These are phyloP conservation scores for Callipepla squamata DNA, from an alignment of 2,113 vertebrate genomes.

Conservation along the genomic window DNA sequence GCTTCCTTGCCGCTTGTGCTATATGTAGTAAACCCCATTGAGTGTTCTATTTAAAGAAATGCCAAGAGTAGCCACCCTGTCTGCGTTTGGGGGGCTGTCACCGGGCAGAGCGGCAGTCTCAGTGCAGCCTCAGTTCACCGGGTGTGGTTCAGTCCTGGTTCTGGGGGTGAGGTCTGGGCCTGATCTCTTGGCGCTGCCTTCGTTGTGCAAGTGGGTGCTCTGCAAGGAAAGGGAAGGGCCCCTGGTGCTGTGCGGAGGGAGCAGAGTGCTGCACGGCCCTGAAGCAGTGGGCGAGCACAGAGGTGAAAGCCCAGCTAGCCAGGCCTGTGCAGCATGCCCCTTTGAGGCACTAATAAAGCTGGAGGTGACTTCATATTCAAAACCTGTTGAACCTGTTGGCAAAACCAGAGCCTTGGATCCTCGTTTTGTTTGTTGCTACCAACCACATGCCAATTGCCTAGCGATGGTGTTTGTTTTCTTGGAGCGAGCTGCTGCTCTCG, in stretches of 20 bases:
- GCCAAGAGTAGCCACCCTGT: not conserved
- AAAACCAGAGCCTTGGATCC: conserved; percentile 2
- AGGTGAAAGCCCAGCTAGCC: not conserved
- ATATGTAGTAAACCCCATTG: conserved; percentile 32
- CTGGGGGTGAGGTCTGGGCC: not conserved
- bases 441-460: conserved; percentile 65
- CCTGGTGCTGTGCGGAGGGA: not conserved
- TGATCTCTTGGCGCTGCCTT: not conserved
- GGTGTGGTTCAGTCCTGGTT: not conserved
- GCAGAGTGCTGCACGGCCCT: not conserved
- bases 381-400: conserved; percentile 68
- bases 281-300: not conserved
- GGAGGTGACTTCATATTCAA: not conserved
- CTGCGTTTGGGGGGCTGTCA: not conserved
- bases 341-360: not conserved
- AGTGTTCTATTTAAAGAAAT: conserved; percentile 34
- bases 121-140: not conserved
- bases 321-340: not conserved
- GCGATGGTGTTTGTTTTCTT: conserved; percentile 69
- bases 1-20: conserved; percentile 22
- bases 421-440: conserved; percentile 61
- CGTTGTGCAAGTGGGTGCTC: not conserved
- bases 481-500: conserved; percentile 48
- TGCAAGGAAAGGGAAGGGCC: too few species aligned
- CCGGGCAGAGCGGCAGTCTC: not conserved